Evolutionary conservation across 2,797 vertebrate genomes (phyloP).

Genomic region (Anguilla marmorata): DNA sequence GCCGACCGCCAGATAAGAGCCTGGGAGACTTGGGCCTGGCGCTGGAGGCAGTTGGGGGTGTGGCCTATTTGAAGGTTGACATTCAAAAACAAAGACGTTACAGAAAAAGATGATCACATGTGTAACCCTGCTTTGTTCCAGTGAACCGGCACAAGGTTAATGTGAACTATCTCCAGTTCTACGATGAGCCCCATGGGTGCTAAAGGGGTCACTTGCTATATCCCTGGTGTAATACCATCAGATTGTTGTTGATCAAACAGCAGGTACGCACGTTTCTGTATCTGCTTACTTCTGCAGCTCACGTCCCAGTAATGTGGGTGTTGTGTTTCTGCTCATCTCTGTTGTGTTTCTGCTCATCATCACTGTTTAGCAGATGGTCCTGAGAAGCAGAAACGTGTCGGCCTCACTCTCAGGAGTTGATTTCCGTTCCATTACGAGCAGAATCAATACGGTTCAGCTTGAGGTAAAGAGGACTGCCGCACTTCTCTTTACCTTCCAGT

Average conservation of each 20-base stretch:
- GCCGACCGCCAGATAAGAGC: too few species aligned
- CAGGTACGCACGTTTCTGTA: neutral
- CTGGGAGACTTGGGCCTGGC: neutral
- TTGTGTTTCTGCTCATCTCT: neutral
- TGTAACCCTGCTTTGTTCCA: too few species aligned
- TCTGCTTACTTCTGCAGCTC: neutral
- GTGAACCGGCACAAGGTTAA: too few species aligned
- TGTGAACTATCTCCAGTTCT: too few species aligned
- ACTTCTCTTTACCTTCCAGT: neutral
- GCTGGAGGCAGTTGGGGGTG: neutral
- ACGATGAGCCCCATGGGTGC: too few species aligned
- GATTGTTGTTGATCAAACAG: too few species aligned
- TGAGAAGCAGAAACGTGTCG: neutral
- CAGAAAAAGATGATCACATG: too few species aligned
- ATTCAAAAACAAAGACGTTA: neutral
- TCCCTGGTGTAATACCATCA: too few species aligned
- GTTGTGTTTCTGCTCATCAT: neutral
- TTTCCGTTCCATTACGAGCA: neutral
- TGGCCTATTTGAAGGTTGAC: too few species aligned
- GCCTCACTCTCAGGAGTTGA: neutral
- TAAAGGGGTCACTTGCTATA: too few species aligned
- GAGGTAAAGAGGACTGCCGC: neutral
- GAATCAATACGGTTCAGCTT: neutral
- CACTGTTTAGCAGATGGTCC: neutral
- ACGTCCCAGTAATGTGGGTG: neutral